Percentiles rank a stretch among this genome's conserved stretches.
These are phyloP conservation scores for Tetramorium alpestre DNA, from an alignment of 1,140 invertebrate species.

Conservation along the genomic window DNA sequence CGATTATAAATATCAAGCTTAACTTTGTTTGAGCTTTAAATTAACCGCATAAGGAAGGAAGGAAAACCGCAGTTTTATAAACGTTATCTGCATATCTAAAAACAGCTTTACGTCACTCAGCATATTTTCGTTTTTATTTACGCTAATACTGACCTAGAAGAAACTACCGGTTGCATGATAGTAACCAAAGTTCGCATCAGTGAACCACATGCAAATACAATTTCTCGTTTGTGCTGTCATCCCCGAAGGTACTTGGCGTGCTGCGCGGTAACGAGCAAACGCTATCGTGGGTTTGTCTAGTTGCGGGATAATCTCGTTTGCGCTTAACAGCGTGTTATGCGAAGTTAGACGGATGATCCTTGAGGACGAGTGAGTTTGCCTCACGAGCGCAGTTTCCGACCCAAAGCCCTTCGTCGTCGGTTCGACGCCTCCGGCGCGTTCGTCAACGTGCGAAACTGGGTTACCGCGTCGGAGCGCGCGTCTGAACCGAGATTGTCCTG, in stretches of 20 bases:
- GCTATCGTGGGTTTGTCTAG: constrained; percentile 43
- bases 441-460: constrained; percentile 60
- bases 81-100: constrained; percentile 1
- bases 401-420: constrained; percentile 28
- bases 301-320: constrained; percentile 38
- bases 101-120: not conserved
- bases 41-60: not conserved
- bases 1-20: not conserved
- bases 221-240: not conserved
- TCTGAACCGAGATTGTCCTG: constrained; percentile 1
- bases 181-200: not conserved
- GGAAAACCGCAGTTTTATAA: not conserved
- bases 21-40: not conserved
- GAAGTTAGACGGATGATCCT: constrained; percentile 39
- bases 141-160: constrained; percentile 13
- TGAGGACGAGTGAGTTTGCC: constrained; percentile 9
- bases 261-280: constrained; percentile 45
- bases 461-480: constrained; percentile 30
- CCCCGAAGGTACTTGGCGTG: not conserved
- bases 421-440: constrained; percentile 32
- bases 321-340: constrained; percentile 24
- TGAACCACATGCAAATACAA: not conserved
- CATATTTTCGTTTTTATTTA: not conserved
- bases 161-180: not conserved
- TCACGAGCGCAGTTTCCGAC: constrained; percentile 40